Conservation (phyloP, 1,140 invertebrate genomes). For the Trachymyrmex cornetzi region DNA sequence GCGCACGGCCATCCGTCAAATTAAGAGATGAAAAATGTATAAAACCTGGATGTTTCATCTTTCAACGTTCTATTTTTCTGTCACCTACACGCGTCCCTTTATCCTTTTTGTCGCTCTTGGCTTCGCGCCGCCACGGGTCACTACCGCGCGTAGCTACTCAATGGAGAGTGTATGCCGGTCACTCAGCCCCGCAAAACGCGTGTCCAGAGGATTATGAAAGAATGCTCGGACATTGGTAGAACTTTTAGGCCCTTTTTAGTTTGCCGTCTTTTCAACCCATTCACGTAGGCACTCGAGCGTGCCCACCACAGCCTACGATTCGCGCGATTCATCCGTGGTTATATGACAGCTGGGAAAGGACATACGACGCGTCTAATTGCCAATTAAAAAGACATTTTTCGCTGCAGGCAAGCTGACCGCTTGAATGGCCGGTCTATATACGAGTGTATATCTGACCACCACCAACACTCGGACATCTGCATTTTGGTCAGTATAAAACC, state of each 20-base stretch:
- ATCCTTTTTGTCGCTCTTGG: constrained; percentile 41
- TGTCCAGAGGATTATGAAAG: constrained; percentile 79
- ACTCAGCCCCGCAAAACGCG: constrained; percentile 46
- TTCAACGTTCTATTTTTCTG: constrained; percentile 73
- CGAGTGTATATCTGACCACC: constrained; percentile 42
- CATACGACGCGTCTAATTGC: constrained; percentile 83
- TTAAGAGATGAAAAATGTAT: constrained; percentile 81
- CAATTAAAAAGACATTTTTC: constrained; percentile 86
- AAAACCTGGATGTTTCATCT: constrained; percentile 70
- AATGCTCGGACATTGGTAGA: constrained; percentile 72
- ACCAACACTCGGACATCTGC: constrained; percentile 71
- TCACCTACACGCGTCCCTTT: constrained; percentile 28
- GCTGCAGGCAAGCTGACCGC: constrained; percentile 62
- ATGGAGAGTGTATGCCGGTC: constrained; percentile 33
- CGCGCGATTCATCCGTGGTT: constrained; percentile 56
- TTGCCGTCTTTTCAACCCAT: constrained; percentile 50
- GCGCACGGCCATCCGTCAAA: constrained; percentile 79
- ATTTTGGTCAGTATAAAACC: constrained; percentile 33
- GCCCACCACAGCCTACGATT: constrained; percentile 8
- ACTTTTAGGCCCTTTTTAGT: constrained; percentile 78
- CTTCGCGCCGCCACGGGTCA: constrained; percentile 25
- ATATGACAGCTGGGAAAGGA: constrained; percentile 81
- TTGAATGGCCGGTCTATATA: constrained; percentile 36
- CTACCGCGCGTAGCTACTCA: constrained; percentile 52
- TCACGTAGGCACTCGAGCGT: constrained; percentile 59